phyloP scores from a whole-genome alignment of 2,797 vertebrate genomes.

The Hydrophis major region DNA sequence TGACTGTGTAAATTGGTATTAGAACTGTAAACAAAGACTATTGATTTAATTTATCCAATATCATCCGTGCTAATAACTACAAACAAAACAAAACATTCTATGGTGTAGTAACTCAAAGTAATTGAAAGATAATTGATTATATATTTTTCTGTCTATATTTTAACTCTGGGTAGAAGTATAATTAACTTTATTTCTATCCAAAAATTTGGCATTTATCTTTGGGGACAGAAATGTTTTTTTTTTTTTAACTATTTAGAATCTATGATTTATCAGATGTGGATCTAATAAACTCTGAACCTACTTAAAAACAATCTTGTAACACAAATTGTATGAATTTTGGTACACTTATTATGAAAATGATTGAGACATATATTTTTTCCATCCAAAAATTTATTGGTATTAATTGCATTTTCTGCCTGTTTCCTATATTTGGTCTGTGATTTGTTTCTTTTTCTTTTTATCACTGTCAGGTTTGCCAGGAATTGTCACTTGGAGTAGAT shows the following conservation, averaged over 20 bases:
- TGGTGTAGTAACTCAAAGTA: background rate
- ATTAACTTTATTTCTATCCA: background rate
- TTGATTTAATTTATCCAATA: conserved; percentile 30
- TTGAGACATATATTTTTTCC: background rate
- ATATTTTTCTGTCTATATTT: background rate
- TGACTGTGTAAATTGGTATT: conserved; percentile 30
- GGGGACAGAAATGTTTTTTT: background rate
- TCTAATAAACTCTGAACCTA: background rate
- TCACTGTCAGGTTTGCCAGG: background rate
- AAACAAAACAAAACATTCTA: background rate
- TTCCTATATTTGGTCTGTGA: background rate
- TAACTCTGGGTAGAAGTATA: background rate
- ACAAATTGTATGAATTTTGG: background rate
- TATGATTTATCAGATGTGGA: background rate
- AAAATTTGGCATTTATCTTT: background rate
- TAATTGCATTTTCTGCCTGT: background rate
- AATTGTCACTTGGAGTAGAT: background rate
- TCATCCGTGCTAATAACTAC: conserved; percentile 20
- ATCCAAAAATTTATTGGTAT: background rate
- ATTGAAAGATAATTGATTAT: conserved; percentile 12
- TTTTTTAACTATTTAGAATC: background rate
- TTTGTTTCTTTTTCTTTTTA: background rate
- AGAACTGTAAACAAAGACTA: conserved; percentile 20
- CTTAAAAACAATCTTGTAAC: background rate
- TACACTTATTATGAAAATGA: background rate